Conservation (phyloP, 2,888 invertebrate species). For the Balanococcus diminutus region DNA sequence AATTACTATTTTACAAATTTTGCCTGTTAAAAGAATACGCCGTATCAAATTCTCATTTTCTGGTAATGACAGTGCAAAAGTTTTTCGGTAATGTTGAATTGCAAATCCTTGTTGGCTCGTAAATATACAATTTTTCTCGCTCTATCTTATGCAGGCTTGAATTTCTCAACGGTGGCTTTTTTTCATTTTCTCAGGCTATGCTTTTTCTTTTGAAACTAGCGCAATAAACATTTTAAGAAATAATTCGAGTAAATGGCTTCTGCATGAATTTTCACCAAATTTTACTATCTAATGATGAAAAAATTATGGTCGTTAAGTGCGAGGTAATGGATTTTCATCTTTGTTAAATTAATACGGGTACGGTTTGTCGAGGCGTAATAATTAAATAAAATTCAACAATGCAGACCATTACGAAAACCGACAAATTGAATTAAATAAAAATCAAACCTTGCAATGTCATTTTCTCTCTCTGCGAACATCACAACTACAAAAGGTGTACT, state of each 20-base stretch:
- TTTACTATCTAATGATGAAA: not conserved
- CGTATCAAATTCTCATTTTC: not conserved
- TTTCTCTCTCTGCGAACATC: not conserved
- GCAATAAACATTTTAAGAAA: constrained; percentile 5
- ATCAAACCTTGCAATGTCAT: not conserved
- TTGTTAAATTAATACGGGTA: not conserved
- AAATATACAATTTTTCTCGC: constrained; percentile 6
- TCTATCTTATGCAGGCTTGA: constrained; percentile 1
- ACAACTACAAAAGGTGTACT: not conserved
- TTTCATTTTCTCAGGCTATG: not conserved
- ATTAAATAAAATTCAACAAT: constrained; percentile 11
- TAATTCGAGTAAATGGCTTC: constrained; percentile 11
- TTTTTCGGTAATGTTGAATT: not conserved
- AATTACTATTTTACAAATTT: not conserved
- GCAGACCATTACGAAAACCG: not conserved
- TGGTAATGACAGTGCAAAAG: constrained; percentile 14
- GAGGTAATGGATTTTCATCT: constrained; percentile 5
- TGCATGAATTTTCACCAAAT: constrained; percentile 11
- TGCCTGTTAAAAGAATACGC: not conserved
- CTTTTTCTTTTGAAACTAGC: not conserved
- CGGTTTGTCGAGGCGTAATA: not conserved
- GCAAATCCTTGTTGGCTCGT: not conserved
- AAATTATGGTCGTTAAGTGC: not conserved
- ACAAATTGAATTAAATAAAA: not conserved
- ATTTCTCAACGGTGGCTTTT: not conserved